A percentile compares a stretch with the other conserved stretches of the same genome.
phyloP scores from a whole-genome alignment of 1,140 invertebrate genomes.

The Scaptomyza montana region DNA sequence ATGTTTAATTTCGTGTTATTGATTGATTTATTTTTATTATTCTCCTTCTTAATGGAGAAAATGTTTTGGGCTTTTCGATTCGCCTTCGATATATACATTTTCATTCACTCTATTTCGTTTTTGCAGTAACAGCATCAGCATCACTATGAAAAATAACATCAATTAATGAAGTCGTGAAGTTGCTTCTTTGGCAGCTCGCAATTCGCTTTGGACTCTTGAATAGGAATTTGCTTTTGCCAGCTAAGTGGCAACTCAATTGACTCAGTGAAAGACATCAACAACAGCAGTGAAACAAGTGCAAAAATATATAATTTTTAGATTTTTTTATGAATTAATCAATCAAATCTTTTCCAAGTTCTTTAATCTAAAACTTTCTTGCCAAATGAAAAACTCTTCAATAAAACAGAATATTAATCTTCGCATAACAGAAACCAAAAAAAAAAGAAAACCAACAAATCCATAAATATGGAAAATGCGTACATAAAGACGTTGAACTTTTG shows the following conservation, averaged over 20 bases:
- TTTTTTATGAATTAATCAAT: too few relatives aligned
- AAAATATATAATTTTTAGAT: too few relatives aligned
- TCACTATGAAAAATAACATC: slow-evolving; percentile 56
- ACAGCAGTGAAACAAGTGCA: slow-evolving; percentile 1
- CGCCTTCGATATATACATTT: slow-evolving; percentile 1
- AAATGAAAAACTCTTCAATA: not conserved
- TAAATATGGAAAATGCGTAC: slow-evolving; percentile 57
- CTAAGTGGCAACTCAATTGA: slow-evolving; percentile 40
- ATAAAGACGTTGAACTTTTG: slow-evolving; percentile 63
- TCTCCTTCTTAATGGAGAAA: slow-evolving; percentile 59
- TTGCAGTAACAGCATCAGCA: not conserved
- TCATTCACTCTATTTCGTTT: slow-evolving; percentile 20
- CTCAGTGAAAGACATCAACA: slow-evolving; percentile 28
- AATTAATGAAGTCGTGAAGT: slow-evolving; percentile 61
- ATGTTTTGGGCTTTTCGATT: slow-evolving; percentile 39
- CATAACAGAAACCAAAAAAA: not conserved
- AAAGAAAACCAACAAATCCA: slow-evolving; percentile 30
- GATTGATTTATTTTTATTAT: slow-evolving; percentile 81
- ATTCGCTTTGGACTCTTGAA: not conserved
- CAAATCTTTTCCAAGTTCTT: not conserved
- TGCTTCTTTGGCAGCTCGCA: slow-evolving; percentile 32
- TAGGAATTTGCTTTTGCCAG: slow-evolving; percentile 8
- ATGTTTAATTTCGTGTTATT: slow-evolving; percentile 70
- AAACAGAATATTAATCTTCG: slow-evolving; percentile 6
- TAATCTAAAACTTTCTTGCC: too few relatives aligned